Conservation (phyloP, 2,113 vertebrate species). For the Ameiurus melas region DNA sequence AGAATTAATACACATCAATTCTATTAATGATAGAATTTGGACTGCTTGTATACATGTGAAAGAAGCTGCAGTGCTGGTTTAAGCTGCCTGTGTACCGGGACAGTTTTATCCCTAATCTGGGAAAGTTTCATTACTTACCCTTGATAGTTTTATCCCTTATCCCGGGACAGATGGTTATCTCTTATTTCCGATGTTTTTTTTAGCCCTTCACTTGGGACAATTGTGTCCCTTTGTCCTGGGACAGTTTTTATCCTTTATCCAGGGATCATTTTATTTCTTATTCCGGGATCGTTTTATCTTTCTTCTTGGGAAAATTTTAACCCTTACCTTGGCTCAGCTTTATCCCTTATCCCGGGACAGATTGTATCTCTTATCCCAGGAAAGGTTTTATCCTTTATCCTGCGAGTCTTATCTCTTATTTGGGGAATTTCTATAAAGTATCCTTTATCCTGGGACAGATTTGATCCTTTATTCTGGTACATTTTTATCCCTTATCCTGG, state of each 20-base stretch:
- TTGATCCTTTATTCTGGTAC: not conserved
- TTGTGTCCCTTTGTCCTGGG: not conserved
- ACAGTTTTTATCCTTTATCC: not conserved
- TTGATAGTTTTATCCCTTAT: not conserved
- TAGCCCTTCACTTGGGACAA: not conserved
- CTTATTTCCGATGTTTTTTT: not conserved
- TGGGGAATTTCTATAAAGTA: not conserved
- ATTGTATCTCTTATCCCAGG: not conserved
- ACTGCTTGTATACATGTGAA: not conserved
- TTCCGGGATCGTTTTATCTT: not conserved
- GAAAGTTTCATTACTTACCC: not conserved
- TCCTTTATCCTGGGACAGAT: not conserved
- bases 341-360: not conserved
- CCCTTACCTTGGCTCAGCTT: not conserved
- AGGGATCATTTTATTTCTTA: not conserved
- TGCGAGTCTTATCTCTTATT: not conserved
- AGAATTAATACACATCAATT: not conserved
- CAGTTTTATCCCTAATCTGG: not conserved
- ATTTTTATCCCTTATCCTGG: not conserved
- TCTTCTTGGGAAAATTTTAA: not conserved
- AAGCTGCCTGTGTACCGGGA: not conserved
- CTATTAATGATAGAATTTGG: not conserved
- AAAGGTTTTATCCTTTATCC: not conserved
- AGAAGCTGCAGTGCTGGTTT: conserved; percentile 3
- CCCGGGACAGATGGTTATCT: not conserved